Evolutionary conservation across 1,140 invertebrate genomes (phyloP).

Genomic region (Leguminivora glycinivorella): DNA sequence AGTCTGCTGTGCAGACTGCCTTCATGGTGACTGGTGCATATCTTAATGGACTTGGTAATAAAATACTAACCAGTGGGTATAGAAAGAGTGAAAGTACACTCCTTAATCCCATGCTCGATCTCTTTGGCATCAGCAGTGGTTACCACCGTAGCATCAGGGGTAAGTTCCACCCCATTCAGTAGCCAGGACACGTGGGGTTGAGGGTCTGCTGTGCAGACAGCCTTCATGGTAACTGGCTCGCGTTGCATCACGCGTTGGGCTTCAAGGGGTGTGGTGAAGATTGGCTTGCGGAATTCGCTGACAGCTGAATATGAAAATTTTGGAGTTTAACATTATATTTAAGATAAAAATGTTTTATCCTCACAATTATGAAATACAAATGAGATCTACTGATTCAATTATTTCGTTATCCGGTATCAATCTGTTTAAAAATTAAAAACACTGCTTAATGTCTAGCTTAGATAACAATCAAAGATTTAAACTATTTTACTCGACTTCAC

Average conservation of each 20-base stretch:
- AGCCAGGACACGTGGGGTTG: slow-evolving; percentile 80
- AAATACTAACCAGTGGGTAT: slow-evolving; percentile 80
- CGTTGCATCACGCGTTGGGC: slow-evolving; percentile 85
- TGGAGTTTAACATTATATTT: too few species aligned
- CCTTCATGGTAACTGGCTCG: slow-evolving; percentile 85
- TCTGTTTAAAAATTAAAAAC: too few species aligned
- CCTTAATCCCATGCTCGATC: slow-evolving; percentile 86
- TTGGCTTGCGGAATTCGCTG: slow-evolving; percentile 87
- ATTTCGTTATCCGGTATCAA: too few species aligned
- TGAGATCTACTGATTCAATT: too few species aligned
- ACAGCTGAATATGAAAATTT: slow-evolving; percentile 76
- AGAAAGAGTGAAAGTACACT: slow-evolving; percentile 85
- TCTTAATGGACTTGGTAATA: not conserved
- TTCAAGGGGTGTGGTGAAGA: slow-evolving; percentile 84
- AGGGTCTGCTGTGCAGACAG: slow-evolving; percentile 90
- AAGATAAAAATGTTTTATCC: too few species aligned
- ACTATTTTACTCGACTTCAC: too few species aligned
- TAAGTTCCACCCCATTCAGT: slow-evolving; percentile 77
- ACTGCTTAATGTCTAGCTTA: too few species aligned
- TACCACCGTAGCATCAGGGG: slow-evolving; percentile 68
- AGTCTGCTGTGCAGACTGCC: slow-evolving; percentile 90
- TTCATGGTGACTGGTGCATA: slow-evolving; percentile 82
- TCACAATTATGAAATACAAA: not conserved
- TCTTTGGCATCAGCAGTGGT: slow-evolving; percentile 81
- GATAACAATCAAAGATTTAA: too few species aligned